Evolutionary conservation across 2,797 vertebrate species (phyloP), one percentile per base, ranked within the genome.

Genomic region (Premnoplex brunnescens): DNA sequence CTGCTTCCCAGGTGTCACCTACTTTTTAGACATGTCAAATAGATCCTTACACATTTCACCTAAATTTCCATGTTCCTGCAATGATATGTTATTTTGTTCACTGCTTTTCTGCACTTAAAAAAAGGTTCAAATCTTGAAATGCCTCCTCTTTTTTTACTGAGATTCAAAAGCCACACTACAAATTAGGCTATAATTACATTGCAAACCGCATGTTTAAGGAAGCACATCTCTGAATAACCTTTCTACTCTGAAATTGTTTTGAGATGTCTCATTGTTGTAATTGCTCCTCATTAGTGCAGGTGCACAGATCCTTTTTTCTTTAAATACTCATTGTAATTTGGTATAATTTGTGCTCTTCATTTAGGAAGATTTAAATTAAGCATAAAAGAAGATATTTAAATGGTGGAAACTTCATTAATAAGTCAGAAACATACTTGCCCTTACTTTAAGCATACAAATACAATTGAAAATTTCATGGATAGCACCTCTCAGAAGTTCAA

Each of bases 281-380:
- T 95, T 95, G 91, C 85, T 72, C n/a, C 89, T 91, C 80, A 89
- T 93, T 84, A 96, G 71, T 28, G 51, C 94, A 97, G 97, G 96
- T 95, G 91, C 92, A 93, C 55, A 67, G 85, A 87, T 83, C 56
- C 77, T 71, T 95, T 89, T 64, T 91, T 79, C 94, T 82, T 92
- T 88, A 95, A 95, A 95, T 89, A 78, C 69, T 85, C 75, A 56
- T 74, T 87, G 64, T 92, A 92, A 95, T 95, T 96, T 84, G 59
- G 48, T 69, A 44, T 91, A 94, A 95, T 90, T 96, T 83, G 91
- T 23, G 73, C 80, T 93, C 63, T 69, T 87, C 54, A 73, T 94
- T 96, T 91, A 89, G 92, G 82, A 93, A 91, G 90, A 93, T 48
- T 91, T 93, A 96, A 96, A 89, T 93, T 93, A 89, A 68, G 86